Evolutionary conservation across 2,888 invertebrate species (phyloP).

Genomic region (Odontocerum albicorne): DNA sequence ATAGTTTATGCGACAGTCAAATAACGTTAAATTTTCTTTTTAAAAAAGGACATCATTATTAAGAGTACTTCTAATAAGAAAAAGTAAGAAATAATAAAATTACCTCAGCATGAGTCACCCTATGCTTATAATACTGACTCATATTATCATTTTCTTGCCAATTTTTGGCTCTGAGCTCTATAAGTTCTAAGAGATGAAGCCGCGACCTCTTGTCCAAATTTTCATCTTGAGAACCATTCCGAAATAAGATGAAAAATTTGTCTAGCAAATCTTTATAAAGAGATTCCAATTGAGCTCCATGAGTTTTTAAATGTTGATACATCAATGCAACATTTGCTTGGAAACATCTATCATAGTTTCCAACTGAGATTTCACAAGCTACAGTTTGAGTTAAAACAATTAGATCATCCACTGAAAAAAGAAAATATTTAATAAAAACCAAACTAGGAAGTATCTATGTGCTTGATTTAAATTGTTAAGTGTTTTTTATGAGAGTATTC

Average conservation of each 20-base stretch:
- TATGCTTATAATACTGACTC: conserved; percentile 79
- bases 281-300: conserved; percentile 79
- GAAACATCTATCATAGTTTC: conserved; percentile 69
- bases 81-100: too few relatives aligned
- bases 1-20: too few relatives aligned
- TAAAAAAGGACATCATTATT: too few relatives aligned
- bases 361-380: conserved; percentile 73
- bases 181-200: conserved; percentile 86
- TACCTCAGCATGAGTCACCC: conserved; percentile 63
- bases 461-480: too few relatives aligned
- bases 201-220: conserved; percentile 83
- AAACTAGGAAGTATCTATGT: background rate
- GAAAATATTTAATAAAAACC: conserved; percentile 36
- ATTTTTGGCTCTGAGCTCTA: conserved; percentile 88
- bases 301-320: conserved; percentile 78
- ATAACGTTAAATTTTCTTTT: too few relatives aligned
- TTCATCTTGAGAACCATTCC: conserved; percentile 87
- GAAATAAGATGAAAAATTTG: conserved; percentile 78
- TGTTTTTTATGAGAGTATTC: too few relatives aligned
- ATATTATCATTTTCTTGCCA: conserved; percentile 87
- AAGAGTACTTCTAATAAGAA: too few relatives aligned
- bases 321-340: conserved; percentile 75
- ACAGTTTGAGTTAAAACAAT: conserved; percentile 82
- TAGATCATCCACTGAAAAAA: conserved; percentile 73
- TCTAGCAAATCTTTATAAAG: conserved; percentile 85